Evolutionary conservation across 2,113 vertebrate genomes (phyloP).

Genomic region (Benitochromis conjunctus): DNA sequence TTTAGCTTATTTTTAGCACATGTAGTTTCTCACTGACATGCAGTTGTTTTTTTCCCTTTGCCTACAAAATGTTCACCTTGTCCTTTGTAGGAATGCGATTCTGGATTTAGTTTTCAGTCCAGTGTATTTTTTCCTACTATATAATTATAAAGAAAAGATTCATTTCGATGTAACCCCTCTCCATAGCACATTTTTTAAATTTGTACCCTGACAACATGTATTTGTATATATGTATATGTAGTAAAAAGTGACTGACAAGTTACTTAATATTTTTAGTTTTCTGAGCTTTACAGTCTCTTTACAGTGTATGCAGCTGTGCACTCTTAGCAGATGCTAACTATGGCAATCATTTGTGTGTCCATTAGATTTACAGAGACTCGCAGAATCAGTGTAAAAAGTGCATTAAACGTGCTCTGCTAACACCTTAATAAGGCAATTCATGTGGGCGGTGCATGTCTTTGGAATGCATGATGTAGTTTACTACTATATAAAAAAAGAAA

Average conservation of each 20-base stretch:
- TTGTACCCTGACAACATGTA: background rate
- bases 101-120: background rate
- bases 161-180: background rate
- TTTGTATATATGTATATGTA: background rate
- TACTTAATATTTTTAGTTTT: too few relatives aligned
- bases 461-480: background rate
- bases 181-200: background rate
- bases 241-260: too few relatives aligned
- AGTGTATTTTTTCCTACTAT: background rate
- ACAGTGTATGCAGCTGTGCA: slow-evolving; percentile 2
- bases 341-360: slow-evolving; percentile 38
- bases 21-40: background rate
- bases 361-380: background rate
- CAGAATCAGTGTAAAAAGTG: background rate
- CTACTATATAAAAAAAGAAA: background rate
- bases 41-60: background rate
- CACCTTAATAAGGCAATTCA: background rate
- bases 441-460: background rate
- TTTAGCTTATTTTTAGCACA: background rate
- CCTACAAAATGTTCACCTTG: background rate
- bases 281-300: too few relatives aligned
- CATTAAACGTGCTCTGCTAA: background rate
- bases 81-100: background rate
- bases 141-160: background rate
- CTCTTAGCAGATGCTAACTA: slow-evolving; percentile 30